A percentile compares a stretch with the other conserved stretches of the same genome.
Conservation (phyloP, 2,113 vertebrate species). For the Lonchura striata region DNA sequence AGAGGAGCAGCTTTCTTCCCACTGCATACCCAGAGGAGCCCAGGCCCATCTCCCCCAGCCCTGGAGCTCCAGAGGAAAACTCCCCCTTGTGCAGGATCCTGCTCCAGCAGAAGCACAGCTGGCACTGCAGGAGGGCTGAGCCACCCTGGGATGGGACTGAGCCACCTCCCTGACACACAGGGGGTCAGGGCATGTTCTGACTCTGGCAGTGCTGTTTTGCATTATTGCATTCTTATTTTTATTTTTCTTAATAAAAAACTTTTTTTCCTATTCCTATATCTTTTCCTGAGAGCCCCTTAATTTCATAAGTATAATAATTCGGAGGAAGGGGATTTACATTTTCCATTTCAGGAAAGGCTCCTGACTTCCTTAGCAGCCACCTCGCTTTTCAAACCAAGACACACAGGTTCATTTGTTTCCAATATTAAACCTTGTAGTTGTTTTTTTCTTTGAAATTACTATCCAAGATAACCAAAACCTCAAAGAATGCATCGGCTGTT, state of each 20-base stretch:
- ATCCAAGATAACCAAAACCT: not conserved
- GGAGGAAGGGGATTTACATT: not conserved
- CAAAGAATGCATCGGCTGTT: not conserved
- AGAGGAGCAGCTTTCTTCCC: no score
- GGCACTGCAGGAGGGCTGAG: not conserved
- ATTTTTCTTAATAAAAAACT: not conserved
- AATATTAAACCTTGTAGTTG: not conserved
- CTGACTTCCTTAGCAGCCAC: not conserved
- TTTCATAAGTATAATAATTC: not conserved
- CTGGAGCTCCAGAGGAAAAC: not conserved
- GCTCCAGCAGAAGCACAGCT: not conserved
- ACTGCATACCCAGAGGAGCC: no score
- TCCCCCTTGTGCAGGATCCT: not conserved
- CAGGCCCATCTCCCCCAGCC: not conserved
- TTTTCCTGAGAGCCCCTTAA: not conserved
- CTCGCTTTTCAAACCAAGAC: not conserved
- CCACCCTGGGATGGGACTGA: not conserved
- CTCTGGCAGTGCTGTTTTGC: not conserved
- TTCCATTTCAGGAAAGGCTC: not conserved
- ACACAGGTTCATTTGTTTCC: not conserved
- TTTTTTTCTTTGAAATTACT: not conserved
- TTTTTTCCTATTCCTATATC: not conserved
- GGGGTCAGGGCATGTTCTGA: rapidly evolving
- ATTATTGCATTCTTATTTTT: not conserved
- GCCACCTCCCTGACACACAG: not conserved